Base-by-base conservation (phyloP, 2,113 vertebrate species). In the Bothrops jararaca region DNA sequence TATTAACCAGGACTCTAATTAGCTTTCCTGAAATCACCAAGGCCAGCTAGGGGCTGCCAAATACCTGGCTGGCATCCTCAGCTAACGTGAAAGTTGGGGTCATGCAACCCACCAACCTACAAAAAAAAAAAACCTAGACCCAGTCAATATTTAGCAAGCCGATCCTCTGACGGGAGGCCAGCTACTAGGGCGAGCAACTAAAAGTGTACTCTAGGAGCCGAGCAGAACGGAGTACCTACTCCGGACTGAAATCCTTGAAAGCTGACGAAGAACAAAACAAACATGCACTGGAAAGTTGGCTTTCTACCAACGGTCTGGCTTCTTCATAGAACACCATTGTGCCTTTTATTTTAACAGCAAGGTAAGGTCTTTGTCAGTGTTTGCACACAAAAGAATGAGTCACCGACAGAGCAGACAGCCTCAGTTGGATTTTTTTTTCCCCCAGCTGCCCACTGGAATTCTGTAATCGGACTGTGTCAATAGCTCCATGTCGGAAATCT, bases 291-390 rank as follows among this genome's bases (percentile, higher is more conserved):
- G 20, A 74, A 69, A 23, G 1, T 15, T 12, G 34, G 54, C n/a
- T 52, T 13, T 24, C 10, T 50, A 39, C 2, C 8, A 24, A 26
- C n/a, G 4, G 4, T 0, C 23, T 4, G 1, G 26, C 18, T 5
- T n/a, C 57, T 80, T n/a, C 5, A 12, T 6, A 4, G 11, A 45
- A 3, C 26, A 15, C 74, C 57, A 29, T 10, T 9, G 56, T 42
- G 45, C 20, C 42, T 92, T 26, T 64, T 29, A 85, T 24, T 7
- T 42, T 69, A 8, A 26, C 6, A 50, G 45, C 86, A 69, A 42
- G 0, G 48, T 23, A 48, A 91, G 52, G 22, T 18, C 22, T 15
- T n/a, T 13, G 26, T 24, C 29, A 23, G 13, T 39, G 74, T 10
- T 39, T 10, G 13, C 1, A 23, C n/a, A 2, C 22, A 4, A 69